These are phyloP conservation scores for Chloroceryle inda DNA, from an alignment of 2,797 vertebrate species.

Conservation along the genomic window DNA sequence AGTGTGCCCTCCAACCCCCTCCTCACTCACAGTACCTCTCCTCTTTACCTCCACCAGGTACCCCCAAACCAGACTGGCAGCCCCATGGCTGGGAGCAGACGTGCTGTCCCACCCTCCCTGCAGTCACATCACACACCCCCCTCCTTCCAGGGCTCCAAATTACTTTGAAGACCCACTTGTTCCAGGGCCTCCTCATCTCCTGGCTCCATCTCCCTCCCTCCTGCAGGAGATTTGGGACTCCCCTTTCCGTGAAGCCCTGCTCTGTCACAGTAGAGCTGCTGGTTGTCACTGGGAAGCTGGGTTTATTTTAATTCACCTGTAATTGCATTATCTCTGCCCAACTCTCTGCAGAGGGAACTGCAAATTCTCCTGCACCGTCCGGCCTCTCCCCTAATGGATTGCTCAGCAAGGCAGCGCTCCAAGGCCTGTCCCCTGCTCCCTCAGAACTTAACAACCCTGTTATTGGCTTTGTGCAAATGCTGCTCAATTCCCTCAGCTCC, in stretches of 20 bases:
- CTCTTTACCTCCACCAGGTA: background rate
- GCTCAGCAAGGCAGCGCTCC: background rate
- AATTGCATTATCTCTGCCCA: background rate
- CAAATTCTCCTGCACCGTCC: rapidly evolving
- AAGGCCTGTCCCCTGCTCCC: background rate
- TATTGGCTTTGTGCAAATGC: background rate
- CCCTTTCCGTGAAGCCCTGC: background rate
- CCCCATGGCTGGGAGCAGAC: background rate
- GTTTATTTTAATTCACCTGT: background rate
- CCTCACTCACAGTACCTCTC: rapidly evolving
- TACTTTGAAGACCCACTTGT: background rate
- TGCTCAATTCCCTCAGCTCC: background rate
- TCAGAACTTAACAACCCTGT: background rate
- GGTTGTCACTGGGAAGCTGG: background rate
- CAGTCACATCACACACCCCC: background rate
- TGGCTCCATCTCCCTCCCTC: background rate
- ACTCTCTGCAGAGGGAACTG: background rate
- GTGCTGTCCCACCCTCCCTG: background rate
- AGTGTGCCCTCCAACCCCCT: background rate
- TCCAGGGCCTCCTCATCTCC: background rate
- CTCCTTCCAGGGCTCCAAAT: background rate
- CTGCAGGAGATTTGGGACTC: background rate
- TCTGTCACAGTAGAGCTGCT: background rate
- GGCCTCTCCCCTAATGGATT: background rate
- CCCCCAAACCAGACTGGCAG: background rate